phyloP scores from a whole-genome alignment of 2,113 vertebrate species.

The Oryctolagus cuniculus region DNA sequence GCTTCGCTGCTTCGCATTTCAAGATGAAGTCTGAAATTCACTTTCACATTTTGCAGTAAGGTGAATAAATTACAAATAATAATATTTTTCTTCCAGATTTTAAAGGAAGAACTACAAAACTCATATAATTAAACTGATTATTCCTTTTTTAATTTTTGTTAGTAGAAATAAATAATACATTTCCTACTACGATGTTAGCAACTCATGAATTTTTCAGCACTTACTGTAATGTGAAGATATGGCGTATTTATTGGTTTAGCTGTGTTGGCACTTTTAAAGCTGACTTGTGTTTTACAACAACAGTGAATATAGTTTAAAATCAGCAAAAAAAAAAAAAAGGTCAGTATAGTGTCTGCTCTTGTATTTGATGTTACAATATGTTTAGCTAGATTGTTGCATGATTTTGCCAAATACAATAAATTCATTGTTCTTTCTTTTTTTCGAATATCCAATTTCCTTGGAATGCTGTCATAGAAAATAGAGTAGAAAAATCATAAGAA shows the following conservation, averaged over 20 bases:
- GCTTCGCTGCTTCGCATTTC: not conserved
- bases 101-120: not conserved
- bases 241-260: not conserved
- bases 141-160: not conserved
- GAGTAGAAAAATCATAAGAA: not conserved
- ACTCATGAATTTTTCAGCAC: not conserved
- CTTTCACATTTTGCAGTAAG: not conserved
- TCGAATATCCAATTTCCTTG: not conserved
- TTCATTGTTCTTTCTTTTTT: not conserved
- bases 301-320: not conserved
- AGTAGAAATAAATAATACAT: not conserved
- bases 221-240: slow-evolving; percentile 30
- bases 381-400: not conserved
- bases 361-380: not conserved
- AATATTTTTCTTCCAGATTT: not conserved
- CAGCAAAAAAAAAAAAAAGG: not conserved
- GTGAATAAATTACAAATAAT: not conserved
- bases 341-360: not conserved
- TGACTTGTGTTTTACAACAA: not conserved
- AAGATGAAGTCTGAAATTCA: slow-evolving; percentile 33
- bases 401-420: not conserved
- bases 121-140: not conserved
- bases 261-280: not conserved
- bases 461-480: not conserved
- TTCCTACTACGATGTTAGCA: not conserved